phyloP scores from a whole-genome alignment of 2,797 vertebrate genomes.

The Chelonia mydas region DNA sequence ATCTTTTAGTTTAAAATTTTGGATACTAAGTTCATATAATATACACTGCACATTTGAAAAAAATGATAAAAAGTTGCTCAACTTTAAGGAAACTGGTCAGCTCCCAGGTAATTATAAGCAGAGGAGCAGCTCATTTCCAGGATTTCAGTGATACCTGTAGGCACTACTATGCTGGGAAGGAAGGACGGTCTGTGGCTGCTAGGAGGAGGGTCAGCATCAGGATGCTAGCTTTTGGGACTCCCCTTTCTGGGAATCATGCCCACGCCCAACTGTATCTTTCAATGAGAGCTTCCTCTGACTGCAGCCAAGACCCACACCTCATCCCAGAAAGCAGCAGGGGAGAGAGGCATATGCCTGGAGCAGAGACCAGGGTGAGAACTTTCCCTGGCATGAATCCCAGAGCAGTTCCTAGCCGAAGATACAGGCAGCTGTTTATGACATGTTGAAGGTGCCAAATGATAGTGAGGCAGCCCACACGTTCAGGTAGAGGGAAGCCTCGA shows the following conservation, averaged over 20 bases:
- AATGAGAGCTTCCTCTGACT: not conserved
- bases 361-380: accelerated
- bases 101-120: not conserved
- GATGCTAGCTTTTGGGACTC: not conserved
- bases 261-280: not conserved
- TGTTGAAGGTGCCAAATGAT: not conserved
- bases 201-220: not conserved
- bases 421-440: not conserved
- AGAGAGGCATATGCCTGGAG: not conserved
- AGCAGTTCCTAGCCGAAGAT: not conserved
- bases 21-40: not conserved
- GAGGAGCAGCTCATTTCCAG: not conserved
- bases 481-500: not conserved
- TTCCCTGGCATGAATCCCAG: not conserved
- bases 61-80: not conserved
- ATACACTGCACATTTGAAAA: accelerated
- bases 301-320: not conserved
- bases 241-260: not conserved
- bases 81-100: not conserved
- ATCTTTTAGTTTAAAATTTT: not conserved
- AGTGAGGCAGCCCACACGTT: not conserved
- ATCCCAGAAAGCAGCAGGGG: not conserved
- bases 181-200: not conserved
- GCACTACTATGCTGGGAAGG: not conserved
- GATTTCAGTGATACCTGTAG: not conserved